Evolutionary conservation across 2,797 vertebrate genomes (phyloP), one percentile per base, ranked within the genome.

Genomic region (Sylvia borin): DNA sequence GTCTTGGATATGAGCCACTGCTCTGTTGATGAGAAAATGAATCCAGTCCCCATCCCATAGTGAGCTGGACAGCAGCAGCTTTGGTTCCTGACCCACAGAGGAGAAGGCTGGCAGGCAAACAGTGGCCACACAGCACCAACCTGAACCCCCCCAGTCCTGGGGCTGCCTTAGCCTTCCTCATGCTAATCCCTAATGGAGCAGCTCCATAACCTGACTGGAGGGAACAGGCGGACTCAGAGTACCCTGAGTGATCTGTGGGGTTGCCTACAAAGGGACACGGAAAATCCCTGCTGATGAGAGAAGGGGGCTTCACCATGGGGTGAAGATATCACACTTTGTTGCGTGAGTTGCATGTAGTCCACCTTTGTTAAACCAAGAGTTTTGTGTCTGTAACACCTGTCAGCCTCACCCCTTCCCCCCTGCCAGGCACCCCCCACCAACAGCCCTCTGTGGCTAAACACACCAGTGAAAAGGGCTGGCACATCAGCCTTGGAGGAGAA

Each of bases 91-190:
- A n/a, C 1, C 6, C 3, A 4, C 2, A 5, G 34, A 78, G 47
- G 32, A 67, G 67, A 50, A 89, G 43, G 50, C 5, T 75, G 19
- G 25, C 26, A n/a, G 34, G 47, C 42, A 24, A 84, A n/a, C 0
- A 5, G 32, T 1, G 17, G 20, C 40, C 3, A 7, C 1, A 0
- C 0, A 2, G 57, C 0, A 8, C 16, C 65, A 38, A 2, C 0
- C 0, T 11, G 53, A 77, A 14, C 7, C 14, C 19, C 17, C 42
- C 40, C 5, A 4, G 27, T 20, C 20, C 70, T 4, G 9, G 32
- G 17, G 17, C 58, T 61, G 27, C 60, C 3, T 1, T 16, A 19
- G 15, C 21, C 36, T 13, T 82, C 45, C 58, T 22, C 1, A 0
- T 17, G 22, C 32, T 1, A 0, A 16, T 13, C 55, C 36, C n/a